These are phyloP conservation scores for Pelecanoides urinatrix DNA, from an alignment of 2,113 vertebrate species.

Conservation along the genomic window DNA sequence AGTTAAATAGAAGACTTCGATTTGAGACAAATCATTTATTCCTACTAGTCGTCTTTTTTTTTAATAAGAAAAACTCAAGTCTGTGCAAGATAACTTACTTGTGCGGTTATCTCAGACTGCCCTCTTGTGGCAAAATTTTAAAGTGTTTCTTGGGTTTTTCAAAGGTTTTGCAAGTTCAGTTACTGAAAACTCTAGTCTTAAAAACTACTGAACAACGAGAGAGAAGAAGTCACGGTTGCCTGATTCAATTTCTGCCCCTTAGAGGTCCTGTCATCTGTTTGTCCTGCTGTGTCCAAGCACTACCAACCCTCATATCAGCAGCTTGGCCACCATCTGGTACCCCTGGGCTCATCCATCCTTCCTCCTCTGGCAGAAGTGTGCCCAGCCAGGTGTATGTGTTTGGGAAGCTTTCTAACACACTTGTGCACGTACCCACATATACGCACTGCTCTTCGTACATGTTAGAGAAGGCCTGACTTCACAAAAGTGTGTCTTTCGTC, in stretches of 20 bases:
- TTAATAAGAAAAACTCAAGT: not conserved
- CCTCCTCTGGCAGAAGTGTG: not conserved
- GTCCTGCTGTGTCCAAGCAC: not conserved
- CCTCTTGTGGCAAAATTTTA: constrained; percentile 56
- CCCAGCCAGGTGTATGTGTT: not conserved
- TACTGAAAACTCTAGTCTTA: not conserved
- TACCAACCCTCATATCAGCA: not conserved
- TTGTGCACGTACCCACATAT: rapidly evolving
- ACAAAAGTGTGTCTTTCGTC: not conserved
- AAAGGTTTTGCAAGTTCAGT: not conserved
- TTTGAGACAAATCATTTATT: not conserved
- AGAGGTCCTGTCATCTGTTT: rapidly evolving
- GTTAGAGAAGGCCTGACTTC: not conserved
- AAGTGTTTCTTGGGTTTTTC: not conserved
- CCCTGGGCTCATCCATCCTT: not conserved
- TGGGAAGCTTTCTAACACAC: not conserved
- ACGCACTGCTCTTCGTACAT: not conserved
- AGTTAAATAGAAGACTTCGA: not conserved
- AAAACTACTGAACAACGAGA: not conserved
- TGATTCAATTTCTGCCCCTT: not conserved
- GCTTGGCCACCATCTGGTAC: not conserved
- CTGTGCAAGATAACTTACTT: not conserved
- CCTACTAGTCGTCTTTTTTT: not conserved
- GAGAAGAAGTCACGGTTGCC: not conserved
- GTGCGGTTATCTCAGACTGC: constrained; percentile 19